A percentile compares a stretch with the other conserved stretches of the same genome.
These are phyloP conservation scores for Syngnathus scovelli DNA, from an alignment of 2,113 vertebrate genomes.

Conservation along the genomic window DNA sequence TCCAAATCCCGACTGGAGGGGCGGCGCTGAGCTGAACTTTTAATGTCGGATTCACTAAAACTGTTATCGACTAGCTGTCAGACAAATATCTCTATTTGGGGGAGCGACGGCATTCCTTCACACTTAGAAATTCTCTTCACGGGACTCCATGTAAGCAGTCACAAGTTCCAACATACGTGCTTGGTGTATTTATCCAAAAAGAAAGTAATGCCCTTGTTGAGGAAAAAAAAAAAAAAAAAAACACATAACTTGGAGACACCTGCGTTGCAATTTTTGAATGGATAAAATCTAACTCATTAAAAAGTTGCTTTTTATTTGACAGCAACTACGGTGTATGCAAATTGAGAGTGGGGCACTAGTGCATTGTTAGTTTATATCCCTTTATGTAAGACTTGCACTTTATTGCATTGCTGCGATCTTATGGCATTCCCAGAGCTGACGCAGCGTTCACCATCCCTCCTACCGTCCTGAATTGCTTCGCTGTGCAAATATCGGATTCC, in stretches of 20 bases:
- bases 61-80: constrained; percentile 53
- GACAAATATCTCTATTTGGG: constrained; percentile 50
- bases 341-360: not conserved
- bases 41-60: constrained; percentile 41
- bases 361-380: not conserved
- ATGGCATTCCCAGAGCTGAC: not conserved
- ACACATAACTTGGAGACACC: no score
- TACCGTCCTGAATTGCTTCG: not conserved
- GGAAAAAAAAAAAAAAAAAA: no score
- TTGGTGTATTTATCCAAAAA: no score
- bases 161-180: not conserved
- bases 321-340: not conserved
- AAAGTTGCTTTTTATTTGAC: not conserved
- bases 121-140: constrained; percentile 54
- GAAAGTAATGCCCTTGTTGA: no score
- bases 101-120: constrained; percentile 33
- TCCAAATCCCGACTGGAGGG: constrained; percentile 50
- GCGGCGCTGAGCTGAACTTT: constrained; percentile 50
- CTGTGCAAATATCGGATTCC: not conserved
- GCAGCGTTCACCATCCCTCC: not conserved
- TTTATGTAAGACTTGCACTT: not conserved
- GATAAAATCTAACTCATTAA: not conserved
- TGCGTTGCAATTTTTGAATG: not conserved
- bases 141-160: not conserved
- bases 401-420: not conserved